Conservation (phyloP, 2,797 vertebrate species). For the Sardinella longiceps region DNA sequence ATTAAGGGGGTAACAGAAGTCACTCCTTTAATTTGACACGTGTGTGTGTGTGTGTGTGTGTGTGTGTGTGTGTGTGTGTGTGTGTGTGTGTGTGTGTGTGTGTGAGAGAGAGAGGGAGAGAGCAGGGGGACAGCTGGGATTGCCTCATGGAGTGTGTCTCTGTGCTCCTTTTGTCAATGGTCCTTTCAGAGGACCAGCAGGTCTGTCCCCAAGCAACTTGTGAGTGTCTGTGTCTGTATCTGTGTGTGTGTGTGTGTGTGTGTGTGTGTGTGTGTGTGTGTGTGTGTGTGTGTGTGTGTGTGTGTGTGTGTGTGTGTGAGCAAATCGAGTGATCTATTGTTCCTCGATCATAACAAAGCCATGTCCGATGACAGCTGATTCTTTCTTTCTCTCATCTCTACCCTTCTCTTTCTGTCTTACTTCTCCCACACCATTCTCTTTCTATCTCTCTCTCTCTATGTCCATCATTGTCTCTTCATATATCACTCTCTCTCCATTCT, state of each 20-base stretch:
- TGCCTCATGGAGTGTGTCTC: slow-evolving; percentile 44
- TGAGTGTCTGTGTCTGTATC: slow-evolving; percentile 47
- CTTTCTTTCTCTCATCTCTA: not conserved
- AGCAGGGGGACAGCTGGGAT: slow-evolving; percentile 48
- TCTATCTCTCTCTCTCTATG: slow-evolving; percentile 30
- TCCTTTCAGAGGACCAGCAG: slow-evolving; percentile 73
- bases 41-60: slow-evolving; percentile 40
- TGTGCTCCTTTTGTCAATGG: slow-evolving; percentile 67
- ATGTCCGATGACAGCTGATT: slow-evolving; percentile 49
- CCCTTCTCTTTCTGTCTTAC: too few species aligned
- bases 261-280: slow-evolving; percentile 4
- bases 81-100: not conserved
- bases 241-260: not conserved
- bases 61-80: slow-evolving; percentile 32
- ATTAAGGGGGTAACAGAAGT: slow-evolving; percentile 41
- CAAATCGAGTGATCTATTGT: slow-evolving; percentile 30
- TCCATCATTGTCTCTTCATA: too few species aligned
- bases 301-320: slow-evolving; percentile 14
- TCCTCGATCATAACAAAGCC: slow-evolving; percentile 45
- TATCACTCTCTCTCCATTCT: not conserved
- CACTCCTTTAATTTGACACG: slow-evolving; percentile 51
- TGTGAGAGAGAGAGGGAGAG: not conserved
- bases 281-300: slow-evolving; percentile 2
- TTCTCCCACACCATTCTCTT: too few species aligned
- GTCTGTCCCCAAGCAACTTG: slow-evolving; percentile 74